Evolutionary conservation across 2,888 invertebrate species (phyloP).

Genomic region (Choristoneura rosaceana): DNA sequence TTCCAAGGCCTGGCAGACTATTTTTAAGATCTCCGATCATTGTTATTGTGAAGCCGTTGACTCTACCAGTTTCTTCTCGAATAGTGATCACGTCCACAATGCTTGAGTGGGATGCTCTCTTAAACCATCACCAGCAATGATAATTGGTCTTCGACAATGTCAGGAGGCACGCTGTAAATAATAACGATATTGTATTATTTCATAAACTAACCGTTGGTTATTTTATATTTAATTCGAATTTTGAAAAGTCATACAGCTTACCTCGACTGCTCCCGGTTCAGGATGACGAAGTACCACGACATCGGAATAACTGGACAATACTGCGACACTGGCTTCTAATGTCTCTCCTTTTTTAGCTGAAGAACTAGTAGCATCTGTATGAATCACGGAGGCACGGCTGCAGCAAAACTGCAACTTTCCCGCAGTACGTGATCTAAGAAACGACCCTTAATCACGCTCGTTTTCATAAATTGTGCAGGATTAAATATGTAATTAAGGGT

Average conservation of each 20-base stretch:
- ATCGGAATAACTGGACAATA: conserved; percentile 97
- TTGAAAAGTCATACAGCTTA: too few relatives aligned
- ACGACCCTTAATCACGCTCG: conserved; percentile 92
- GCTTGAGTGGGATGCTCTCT: too few relatives aligned
- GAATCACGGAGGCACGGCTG: conserved; percentile 96
- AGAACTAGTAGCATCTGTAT: conserved; percentile 95
- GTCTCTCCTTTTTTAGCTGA: conserved; percentile 99
- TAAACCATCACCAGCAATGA: too few relatives aligned
- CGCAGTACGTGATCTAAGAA: conserved; percentile 93
- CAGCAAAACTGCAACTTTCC: conserved; percentile 97
- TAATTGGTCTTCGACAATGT: too few relatives aligned
- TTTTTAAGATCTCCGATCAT: too few relatives aligned
- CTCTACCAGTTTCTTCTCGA: too few relatives aligned
- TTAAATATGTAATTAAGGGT: conserved; percentile 97
- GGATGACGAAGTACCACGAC: conserved; percentile 98
- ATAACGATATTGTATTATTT: too few relatives aligned
- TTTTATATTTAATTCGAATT: too few relatives aligned
- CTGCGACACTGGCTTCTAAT: conserved; percentile 93
- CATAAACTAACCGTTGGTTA: too few relatives aligned
- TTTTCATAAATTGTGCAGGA: conserved; percentile 94
- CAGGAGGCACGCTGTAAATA: too few relatives aligned
- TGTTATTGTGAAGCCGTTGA: too few relatives aligned
- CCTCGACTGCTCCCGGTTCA: conserved; percentile 92
- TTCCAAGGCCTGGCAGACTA: conserved; percentile 87
- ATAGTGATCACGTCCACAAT: too few relatives aligned